These are phyloP conservation scores for Phaedon cochleariae DNA, from an alignment of 2,888 invertebrate species.

Conservation along the genomic window DNA sequence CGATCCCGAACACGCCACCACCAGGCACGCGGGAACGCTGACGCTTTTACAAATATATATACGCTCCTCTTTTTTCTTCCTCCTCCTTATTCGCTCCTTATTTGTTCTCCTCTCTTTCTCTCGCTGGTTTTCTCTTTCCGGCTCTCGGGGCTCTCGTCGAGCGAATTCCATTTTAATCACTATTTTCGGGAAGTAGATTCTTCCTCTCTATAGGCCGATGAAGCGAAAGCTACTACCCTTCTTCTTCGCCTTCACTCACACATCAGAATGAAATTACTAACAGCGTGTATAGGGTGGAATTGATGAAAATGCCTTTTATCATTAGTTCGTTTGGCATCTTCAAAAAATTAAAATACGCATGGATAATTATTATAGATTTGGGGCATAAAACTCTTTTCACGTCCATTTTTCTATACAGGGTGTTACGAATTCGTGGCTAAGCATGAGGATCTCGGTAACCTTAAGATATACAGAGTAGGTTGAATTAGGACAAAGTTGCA, in stretches of 20 bases:
- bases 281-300: neutral
- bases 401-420: too few species aligned
- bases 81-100: neutral
- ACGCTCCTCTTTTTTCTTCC: slow-evolving; percentile 27
- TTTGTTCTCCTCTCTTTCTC: neutral
- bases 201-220: neutral
- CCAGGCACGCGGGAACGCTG: slow-evolving; percentile 14
- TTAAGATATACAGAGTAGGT: too few species aligned
- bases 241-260: too few species aligned
- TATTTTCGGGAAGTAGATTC: slow-evolving; percentile 25
- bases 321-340: too few species aligned
- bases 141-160: slow-evolving; percentile 12
- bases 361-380: too few species aligned
- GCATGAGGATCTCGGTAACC: too few species aligned
- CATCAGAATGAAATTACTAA: too few species aligned
- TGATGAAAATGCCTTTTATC: neutral
- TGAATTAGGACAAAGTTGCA: too few species aligned
- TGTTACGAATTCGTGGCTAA: too few species aligned
- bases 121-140: slow-evolving; percentile 17
- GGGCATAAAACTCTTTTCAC: too few species aligned
- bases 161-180: slow-evolving; percentile 34
- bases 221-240: neutral
- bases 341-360: too few species aligned
- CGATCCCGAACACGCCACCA: slow-evolving; percentile 16
- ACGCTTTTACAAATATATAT: slow-evolving; percentile 37